Evolutionary conservation across 1,140 invertebrate genomes (phyloP).

Genomic region (Nymphalis io): DNA sequence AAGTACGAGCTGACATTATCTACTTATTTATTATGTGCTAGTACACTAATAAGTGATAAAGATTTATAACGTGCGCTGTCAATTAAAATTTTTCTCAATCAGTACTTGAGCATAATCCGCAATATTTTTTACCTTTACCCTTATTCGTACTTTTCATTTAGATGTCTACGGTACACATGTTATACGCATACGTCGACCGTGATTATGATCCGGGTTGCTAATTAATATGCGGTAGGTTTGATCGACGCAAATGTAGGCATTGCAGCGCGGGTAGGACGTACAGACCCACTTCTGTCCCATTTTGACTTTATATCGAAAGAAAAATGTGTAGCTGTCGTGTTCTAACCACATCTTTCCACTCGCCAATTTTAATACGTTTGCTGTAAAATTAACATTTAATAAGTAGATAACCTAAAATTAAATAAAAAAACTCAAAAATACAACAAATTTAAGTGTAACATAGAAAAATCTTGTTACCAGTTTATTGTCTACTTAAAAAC

Average conservation of each 20-base stretch:
- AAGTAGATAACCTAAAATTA: too few relatives aligned
- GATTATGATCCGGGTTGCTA: conserved; percentile 19
- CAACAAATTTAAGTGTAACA: too few relatives aligned
- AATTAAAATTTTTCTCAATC: too few relatives aligned
- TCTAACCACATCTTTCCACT: conserved; percentile 48
- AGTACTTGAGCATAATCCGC: too few relatives aligned
- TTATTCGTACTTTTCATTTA: neutral
- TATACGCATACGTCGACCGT: conserved; percentile 23
- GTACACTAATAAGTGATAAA: too few relatives aligned
- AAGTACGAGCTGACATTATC: too few relatives aligned
- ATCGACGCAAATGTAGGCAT: conserved; percentile 40
- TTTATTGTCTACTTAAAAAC: too few relatives aligned
- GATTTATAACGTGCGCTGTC: neutral
- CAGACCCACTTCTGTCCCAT: conserved; percentile 54
- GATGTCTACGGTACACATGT: conserved; percentile 11
- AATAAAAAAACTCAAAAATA: too few relatives aligned
- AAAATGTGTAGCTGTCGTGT: conserved; percentile 55
- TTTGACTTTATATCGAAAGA: conserved; percentile 51
- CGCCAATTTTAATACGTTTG: conserved; percentile 45
- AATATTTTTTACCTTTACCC: too few relatives aligned
- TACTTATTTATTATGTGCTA: too few relatives aligned
- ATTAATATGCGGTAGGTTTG: conserved; percentile 26
- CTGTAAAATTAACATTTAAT: conserved; percentile 38
- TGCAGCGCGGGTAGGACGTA: conserved; percentile 54
- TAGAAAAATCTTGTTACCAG: too few relatives aligned